Evolutionary conservation across 2,113 vertebrate species (phyloP), one percentile per base, ranked within the genome.

Genomic region (Caloenas nicobarica): DNA sequence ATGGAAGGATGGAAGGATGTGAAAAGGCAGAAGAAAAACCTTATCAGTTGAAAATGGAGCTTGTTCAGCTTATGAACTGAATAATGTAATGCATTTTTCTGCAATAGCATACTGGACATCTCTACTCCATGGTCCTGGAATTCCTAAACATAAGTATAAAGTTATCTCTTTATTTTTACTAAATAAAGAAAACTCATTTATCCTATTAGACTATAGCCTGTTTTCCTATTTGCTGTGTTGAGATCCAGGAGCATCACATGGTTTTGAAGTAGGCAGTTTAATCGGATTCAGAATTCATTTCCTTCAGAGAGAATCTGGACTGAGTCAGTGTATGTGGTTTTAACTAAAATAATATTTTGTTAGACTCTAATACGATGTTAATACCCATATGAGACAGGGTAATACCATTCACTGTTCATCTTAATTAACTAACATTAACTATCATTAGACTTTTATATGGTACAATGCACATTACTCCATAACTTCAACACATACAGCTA

Each of bases 371-470:
- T 96, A 98, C 2, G 64, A 96, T 96, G 91, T 96, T 98, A 98
- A 98, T 97, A 97, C 94, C 92, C 96, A 93, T 93, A 88, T 91
- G 97, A 98, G 97, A 96, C 96, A 96, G 90, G 92, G 96, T 97
- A 97, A 94, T 96, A 97, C 97, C 92, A 96, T 96, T 97, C 97
- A 93, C 85, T 93, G 96, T 97, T 98, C 98, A 98, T 98, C 97
- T 98, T 98, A 98, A 98, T 98, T 98, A 98, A 97, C 93, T 95
- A 97, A 97, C 97, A 98, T 98, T 98, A 98, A 97, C 98, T 95
- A 96, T 97, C 98, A 98, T 98, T 98, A 98, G 97, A 97, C 90
- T 97, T 98, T 97, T 98, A 95, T 98, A 98, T 97, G 98, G 98
- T 98, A 97, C 96, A 96, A 97, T 97, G 98, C 97, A 98, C 97